Conservation (phyloP, 2,113 vertebrate genomes). For the Chloropsis cyanopogon region DNA sequence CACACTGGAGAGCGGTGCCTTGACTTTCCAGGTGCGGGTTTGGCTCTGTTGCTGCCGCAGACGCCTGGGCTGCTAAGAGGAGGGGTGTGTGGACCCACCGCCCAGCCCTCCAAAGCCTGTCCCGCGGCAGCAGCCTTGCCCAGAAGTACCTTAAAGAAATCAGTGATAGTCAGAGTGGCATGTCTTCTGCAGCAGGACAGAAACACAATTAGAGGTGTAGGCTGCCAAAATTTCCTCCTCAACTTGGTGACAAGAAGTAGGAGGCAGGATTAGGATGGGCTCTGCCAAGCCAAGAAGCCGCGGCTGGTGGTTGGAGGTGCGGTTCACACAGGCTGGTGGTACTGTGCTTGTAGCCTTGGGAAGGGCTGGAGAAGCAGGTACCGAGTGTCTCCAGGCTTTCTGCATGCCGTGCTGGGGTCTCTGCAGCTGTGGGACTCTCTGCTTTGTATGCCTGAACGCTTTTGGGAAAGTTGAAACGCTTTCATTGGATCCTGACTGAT, state of each 20-base stretch:
- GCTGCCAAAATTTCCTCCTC: neutral
- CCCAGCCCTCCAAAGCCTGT: neutral
- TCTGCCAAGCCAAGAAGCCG: neutral
- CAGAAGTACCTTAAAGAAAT: neutral
- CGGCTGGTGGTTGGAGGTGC: neutral
- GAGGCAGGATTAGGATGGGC: neutral
- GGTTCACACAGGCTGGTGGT: neutral
- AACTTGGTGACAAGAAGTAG: neutral
- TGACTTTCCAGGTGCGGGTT: neutral
- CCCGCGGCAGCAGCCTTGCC: neutral
- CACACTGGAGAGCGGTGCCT: neutral
- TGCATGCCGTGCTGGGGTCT: accelerated
- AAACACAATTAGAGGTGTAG: neutral
- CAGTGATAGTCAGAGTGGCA: neutral
- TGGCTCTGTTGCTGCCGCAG: neutral
- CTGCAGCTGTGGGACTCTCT: neutral
- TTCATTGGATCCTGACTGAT: neutral
- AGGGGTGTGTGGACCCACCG: neutral
- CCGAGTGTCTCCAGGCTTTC: neutral
- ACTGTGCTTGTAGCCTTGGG: neutral
- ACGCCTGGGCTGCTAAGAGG: too few species aligned
- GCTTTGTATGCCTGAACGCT: accelerated
- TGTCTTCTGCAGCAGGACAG: neutral
- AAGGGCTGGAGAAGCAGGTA: neutral
- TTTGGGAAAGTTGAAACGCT: neutral